phyloP scores from a whole-genome alignment of 2,113 vertebrate genomes.

The Cyprinodon variegatus region DNA sequence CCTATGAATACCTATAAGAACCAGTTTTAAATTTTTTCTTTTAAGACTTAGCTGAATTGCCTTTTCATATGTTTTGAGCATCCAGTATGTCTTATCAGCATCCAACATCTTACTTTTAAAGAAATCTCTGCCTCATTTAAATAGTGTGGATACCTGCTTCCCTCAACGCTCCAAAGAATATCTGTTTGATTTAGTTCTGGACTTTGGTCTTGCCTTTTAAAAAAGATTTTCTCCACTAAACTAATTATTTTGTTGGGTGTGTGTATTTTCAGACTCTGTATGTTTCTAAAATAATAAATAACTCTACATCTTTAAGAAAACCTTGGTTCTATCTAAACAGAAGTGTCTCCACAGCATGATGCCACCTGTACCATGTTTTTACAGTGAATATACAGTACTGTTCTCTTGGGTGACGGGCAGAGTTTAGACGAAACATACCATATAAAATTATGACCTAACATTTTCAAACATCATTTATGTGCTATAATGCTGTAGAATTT shows the following conservation, averaged over 20 bases:
- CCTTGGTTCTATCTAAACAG: not conserved
- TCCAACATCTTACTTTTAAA: too few relatives aligned
- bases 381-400: not conserved
- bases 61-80: too few relatives aligned
- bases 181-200: too few relatives aligned
- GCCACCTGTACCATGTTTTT: not conserved
- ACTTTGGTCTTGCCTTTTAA: too few relatives aligned
- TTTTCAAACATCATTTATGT: not conserved
- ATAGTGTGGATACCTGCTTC: too few relatives aligned
- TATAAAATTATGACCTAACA: not conserved
- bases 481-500: not conserved
- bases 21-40: too few relatives aligned
- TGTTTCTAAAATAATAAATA: too few relatives aligned
- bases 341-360: not conserved
- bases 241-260: not conserved
- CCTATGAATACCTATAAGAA: too few relatives aligned
- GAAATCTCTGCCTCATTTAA: too few relatives aligned
- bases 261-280: not conserved
- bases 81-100: too few relatives aligned
- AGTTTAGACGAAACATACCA: not conserved
- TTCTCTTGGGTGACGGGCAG: not conserved
- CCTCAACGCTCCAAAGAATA: too few relatives aligned
- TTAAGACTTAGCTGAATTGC: too few relatives aligned
- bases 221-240: not conserved
- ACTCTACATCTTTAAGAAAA: not conserved